Percentiles rank a stretch among this genome's conserved stretches.
Evolutionary conservation across 1,140 invertebrate species (phyloP).

Genomic region (Lepidostoma basale): DNA sequence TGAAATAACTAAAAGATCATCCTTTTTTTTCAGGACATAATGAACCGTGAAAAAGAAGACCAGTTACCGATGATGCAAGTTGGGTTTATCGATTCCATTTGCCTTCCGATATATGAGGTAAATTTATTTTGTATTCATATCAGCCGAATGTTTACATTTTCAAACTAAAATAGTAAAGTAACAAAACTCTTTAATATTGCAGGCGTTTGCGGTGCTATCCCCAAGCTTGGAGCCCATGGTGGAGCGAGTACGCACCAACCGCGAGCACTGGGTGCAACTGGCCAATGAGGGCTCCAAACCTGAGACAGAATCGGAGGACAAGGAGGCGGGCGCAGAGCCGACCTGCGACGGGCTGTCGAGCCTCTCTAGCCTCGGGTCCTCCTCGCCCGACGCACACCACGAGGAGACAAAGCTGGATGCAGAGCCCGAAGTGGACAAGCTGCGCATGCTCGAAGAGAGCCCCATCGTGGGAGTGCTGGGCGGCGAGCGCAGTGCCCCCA

Average conservation of each 20-base stretch:
- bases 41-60: constrained; percentile 96
- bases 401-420: constrained; percentile 31
- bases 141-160: background rate
- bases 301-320: constrained; percentile 1
- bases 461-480: constrained; percentile 41
- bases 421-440: background rate
- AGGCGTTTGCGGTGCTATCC: constrained; percentile 85
- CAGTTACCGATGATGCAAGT: constrained; percentile 96
- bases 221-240: constrained; percentile 79
- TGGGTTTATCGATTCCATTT: constrained; percentile 94
- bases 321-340: background rate
- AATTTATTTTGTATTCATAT: constrained; percentile 29
- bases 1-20: background rate
- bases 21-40: constrained; percentile 85
- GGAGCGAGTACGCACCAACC: constrained; percentile 83
- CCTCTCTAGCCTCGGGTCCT: constrained; percentile 36
- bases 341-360: constrained; percentile 34
- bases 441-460: constrained; percentile 39
- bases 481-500: constrained; percentile 22
- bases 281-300: constrained; percentile 59
- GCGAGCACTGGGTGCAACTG: constrained; percentile 80
- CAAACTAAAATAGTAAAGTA: background rate
- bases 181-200: constrained; percentile 47
- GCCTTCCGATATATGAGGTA: constrained; percentile 94
- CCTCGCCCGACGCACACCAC: constrained; percentile 28